Evolutionary conservation across 2,888 invertebrate species (phyloP), one percentile per base, ranked within the genome.

Genomic region (Tubulanus polymorphus): DNA sequence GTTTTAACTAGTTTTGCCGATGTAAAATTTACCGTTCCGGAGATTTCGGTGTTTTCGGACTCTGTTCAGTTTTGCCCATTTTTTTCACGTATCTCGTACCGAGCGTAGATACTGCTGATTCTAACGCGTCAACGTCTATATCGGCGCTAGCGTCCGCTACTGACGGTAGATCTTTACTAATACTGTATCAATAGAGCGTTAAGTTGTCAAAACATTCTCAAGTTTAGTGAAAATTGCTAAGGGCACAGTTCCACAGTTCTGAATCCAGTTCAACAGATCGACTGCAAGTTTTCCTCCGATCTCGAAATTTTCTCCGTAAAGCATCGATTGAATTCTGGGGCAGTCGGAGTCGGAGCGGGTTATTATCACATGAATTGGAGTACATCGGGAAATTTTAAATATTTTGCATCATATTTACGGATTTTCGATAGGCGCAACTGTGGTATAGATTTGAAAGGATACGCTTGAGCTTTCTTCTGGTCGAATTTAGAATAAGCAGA

Each of bases 51-150:
- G 18, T 53, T 47, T 63, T 65, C 30, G n/a, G n/a, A n/a, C n/a
- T n/a, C n/a, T n/a, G n/a, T n/a, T 78, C 67, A 51, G 69, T 61
- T 58, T 72, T 70, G 50, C 66, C 88, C 61, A 72, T 65, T 75
- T 89, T 90, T 78, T 89, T 91, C 27, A 89, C 88, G 52, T 92
- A 88, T 79, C 93, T 94, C 2, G 91, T 89, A n/a, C 90, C 90
- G 83, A 90, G 87, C 88, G 53, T 89, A 66, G 74, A 67, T 66
- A 78, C 78, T 28, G 78, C 88, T 0, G 88, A 86, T 76, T 96
- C 95, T 47, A 96, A 80, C 3, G 86, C 86, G 67, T 93, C 92
- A 23, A 92, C 87, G 76, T 95, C 93, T 15, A 81, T 65, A 23
- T 70, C 70, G 83, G 85, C 2, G 83, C 83, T 71, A 10, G 78